A percentile compares a stretch with the other conserved stretches of the same genome.
phyloP scores from a whole-genome alignment of 2,888 invertebrate species.

The Cerceris ruficornis region DNA sequence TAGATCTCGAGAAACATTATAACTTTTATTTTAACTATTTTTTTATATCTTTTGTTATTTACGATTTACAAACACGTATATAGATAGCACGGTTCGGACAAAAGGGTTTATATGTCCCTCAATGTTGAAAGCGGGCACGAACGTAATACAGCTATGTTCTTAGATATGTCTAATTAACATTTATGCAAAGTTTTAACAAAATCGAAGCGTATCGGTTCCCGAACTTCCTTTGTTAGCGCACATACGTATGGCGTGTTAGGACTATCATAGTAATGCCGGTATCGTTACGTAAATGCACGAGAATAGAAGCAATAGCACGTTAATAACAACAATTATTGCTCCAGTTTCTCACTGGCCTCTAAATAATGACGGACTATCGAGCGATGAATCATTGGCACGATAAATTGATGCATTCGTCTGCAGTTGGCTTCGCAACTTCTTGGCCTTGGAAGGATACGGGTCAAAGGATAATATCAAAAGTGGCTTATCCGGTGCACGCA shows the following conservation, averaged over 20 bases:
- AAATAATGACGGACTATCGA: constrained; percentile 15
- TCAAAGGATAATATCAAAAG: constrained; percentile 35
- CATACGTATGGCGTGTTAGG: neutral
- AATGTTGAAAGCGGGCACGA: too few relatives aligned
- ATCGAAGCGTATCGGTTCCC: too few relatives aligned
- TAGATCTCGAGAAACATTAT: too few relatives aligned
- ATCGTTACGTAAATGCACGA: neutral
- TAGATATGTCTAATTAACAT: too few relatives aligned
- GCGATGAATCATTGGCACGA: constrained; percentile 8
- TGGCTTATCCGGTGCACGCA: constrained; percentile 28
- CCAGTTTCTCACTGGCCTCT: constrained; percentile 13
- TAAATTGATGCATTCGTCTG: constrained; percentile 24
- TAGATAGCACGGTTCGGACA: too few relatives aligned
- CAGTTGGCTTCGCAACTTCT: neutral
- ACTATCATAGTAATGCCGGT: neutral
- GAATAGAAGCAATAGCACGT: constrained; percentile 12
- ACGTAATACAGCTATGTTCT: too few relatives aligned
- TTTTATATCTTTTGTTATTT: too few relatives aligned
- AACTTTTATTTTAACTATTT: too few relatives aligned
- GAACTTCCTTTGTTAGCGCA: too few relatives aligned
- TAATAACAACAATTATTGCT: constrained; percentile 22
- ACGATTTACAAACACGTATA: too few relatives aligned
- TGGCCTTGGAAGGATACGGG: constrained; percentile 28
- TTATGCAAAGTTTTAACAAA: too few relatives aligned
- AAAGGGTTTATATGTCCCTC: too few relatives aligned